Base-by-base conservation (phyloP, 2,888 invertebrate genomes). In the Folsomia candida region DNA sequence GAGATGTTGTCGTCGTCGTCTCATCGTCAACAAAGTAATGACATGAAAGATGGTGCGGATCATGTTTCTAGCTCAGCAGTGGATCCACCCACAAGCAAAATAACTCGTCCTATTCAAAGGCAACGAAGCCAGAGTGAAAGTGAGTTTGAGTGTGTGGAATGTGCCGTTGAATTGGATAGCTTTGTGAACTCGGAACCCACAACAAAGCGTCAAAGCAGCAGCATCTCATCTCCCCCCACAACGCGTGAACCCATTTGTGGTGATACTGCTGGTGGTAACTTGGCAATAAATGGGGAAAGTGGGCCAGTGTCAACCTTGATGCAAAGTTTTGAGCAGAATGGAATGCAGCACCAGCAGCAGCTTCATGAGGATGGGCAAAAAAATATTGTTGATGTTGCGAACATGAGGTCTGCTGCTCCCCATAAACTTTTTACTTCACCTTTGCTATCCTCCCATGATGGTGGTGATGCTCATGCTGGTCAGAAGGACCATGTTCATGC, bases 251-350 rank as follows among this genome's bases (percentile, higher is more conserved):
- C 66, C 62, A 72, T 60, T 72, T 60, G 51, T 66, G 70, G 67
- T 72, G 68, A 69, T n/a, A n/a, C n/a, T 29, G 59, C 63, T 64
- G 57, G 6, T 67, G 47, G 24, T 29, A 47, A 22, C 25, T 58
- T 20, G 51, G 57, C 60, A 28, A 27, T 51, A 65, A 71, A 74
- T 73, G 69, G 51, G 67, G 72, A 76, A 78, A 76, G 75, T 78
- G 75, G 78, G 76, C 74, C 76, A 78, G 75, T 74, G 78, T 78
- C 78, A 78, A 74, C 78, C 76, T 76, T 76, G 76, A 74, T 59
- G 24, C 26, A 26, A 27, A 24, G 51, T 47, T 11, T n/a, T 47
- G 24, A 22, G 20, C 2, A 29, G 28, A 22, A 47, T 64, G 62
- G 62, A 25, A 62, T 62, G 62, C 28, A 29, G 59, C 2, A n/a